Base-by-base conservation (phyloP, 2,888 invertebrate species). In the Chydorus sphaericus region DNA sequence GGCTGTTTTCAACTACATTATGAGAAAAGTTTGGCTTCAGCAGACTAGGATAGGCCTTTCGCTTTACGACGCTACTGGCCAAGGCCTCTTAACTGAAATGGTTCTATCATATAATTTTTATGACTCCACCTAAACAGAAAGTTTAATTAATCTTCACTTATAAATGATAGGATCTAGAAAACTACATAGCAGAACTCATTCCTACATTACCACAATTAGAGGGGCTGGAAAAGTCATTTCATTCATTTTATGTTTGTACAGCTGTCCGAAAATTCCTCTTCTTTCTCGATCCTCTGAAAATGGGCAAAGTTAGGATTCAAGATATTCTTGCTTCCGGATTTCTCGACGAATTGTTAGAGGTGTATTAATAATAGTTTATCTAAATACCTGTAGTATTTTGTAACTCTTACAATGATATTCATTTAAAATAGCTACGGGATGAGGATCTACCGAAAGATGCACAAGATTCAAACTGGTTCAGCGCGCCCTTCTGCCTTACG, bases 241-340 rank as follows among this genome's bases (percentile, higher is more conserved):
- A 91, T 65, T 88, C 86, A 11, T 96, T 96, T 74, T 97, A 96
- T 68, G 85, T 93, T 20, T 94, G 94, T 68, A 93, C 94, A 0
- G 94, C 92, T 3, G 92, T 92, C 0, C 77, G 94, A 62, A 93
- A 94, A 69, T 94, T 97, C 73, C 79, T 96, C 64, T 97, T 97
- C 73, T 96, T 94, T 68, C 74, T 97, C 14, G 96, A 96, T 68
- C 89, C 90, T 0, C 70, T 91, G 60, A 74, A 88, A 60, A 87
- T 89, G 0, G 91, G 92, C 0, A 77, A 87, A 61, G 87, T 96
- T 50, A 77, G 88, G 63, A 94, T 97, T 63, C 78, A 87, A 55
- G 93, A 94, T 66, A 87, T 96, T 62, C 73, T 97, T 58, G 86
- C 90, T 1, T 90, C 88, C 67, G 86, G 89, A 48, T 88, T 94